Percentiles rank a stretch among this genome's conserved stretches.
These are phyloP conservation scores for Synanceia verrucosa DNA, from an alignment of 2,797 vertebrate species.

Conservation along the genomic window DNA sequence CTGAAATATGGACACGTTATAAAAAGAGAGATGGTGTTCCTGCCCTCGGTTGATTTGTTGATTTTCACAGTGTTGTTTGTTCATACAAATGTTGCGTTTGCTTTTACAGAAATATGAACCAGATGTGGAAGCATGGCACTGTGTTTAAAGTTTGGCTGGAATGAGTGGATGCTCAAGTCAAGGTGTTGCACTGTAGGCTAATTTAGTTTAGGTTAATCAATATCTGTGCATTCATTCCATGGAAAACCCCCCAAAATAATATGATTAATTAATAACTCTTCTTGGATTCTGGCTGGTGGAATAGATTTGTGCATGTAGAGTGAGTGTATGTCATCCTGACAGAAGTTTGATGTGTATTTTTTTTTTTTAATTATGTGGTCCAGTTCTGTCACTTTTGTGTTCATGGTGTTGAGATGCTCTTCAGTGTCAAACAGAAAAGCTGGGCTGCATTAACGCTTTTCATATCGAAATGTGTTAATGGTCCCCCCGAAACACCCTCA, in stretches of 20 bases:
- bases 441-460: slow-evolving; percentile 32
- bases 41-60: background rate
- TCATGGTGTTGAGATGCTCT: slow-evolving; percentile 22
- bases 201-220: background rate
- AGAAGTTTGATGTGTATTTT: background rate
- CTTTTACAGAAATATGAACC: background rate
- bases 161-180: background rate
- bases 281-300: background rate
- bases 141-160: background rate
- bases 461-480: slow-evolving; percentile 34
- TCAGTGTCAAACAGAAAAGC: slow-evolving; percentile 17
- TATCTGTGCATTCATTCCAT: background rate
- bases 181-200: background rate
- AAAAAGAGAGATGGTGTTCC: background rate
- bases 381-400: slow-evolving; percentile 12
- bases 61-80: background rate
- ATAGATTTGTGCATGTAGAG: background rate
- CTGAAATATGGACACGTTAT: background rate
- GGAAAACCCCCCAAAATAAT: background rate
- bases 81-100: background rate
- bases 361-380: slow-evolving; percentile 9
- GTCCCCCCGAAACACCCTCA: slow-evolving; percentile 18
- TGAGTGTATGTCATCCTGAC: background rate
- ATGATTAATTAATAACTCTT: background rate
- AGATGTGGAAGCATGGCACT: background rate